Base-by-base conservation (phyloP, 2,888 invertebrate species). In the Drosophila setosimentum region DNA sequence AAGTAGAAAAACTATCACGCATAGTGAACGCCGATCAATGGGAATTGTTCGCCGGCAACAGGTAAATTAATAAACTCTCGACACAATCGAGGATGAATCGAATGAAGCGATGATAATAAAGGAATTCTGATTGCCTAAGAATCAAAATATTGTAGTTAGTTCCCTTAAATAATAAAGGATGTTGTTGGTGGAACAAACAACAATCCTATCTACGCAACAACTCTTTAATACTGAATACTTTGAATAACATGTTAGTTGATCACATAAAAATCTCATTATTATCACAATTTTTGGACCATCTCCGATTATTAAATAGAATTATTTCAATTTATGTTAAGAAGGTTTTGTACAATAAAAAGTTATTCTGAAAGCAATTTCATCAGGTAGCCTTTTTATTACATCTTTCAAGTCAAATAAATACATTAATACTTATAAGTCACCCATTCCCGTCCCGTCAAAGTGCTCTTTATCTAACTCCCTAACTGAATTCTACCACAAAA, bases 21-120 rank as follows among this genome's bases (percentile, higher is more conserved):
- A 68, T 63, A 72, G 64, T 75, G 72, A 76, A 61, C 51, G 59
- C 67, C 62, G 73, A 76, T 76, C 76, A 79, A 79, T 76, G 60
- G 33, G 50, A 60, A 55, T 68, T 72, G 70, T 62, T 61, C 13
- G 40, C 40, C 35, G 61, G 13, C 42, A 68, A 32, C 55, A 35
- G 49, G 33, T 42, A 66, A 63, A 68, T 42, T 49, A 33, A 59
- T 50, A 50, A 37, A 13, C 45, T 45, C n/a, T 49, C 55, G 21
- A 27, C 6, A 3, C 32, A 40, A 49, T 40, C 16, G 45, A 24
- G 24, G 16, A 16, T 33, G 8, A 37, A 37, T 27, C 13, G n/a
- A 54, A 54, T 35, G 21, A 40, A 40, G 29, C 21, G 29, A 5
- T 30, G 37, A 42, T 29, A 65, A 65, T 42, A 32, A 32, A 49